These are phyloP conservation scores for Gymnodraco acuticeps DNA, from an alignment of 2,797 vertebrate species.

Conservation along the genomic window DNA sequence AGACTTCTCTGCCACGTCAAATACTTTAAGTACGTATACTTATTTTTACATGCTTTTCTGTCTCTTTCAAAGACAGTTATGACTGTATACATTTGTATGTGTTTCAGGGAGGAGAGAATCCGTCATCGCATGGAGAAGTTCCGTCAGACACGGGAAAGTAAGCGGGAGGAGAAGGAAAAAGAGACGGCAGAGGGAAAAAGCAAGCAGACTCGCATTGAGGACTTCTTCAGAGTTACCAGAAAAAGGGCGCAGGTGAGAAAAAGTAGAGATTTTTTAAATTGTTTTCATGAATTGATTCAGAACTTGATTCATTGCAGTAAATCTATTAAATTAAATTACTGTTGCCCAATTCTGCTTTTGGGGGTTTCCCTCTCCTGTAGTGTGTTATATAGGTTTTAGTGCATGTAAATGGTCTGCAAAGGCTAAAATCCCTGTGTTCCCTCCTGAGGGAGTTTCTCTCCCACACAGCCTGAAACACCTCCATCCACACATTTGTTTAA, in stretches of 20 bases:
- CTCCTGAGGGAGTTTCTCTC: too few species aligned
- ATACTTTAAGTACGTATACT: constrained; percentile 75
- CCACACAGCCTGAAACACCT: too few species aligned
- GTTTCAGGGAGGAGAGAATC: constrained; percentile 76
- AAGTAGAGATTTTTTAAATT: too few species aligned
- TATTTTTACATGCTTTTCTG: neutral
- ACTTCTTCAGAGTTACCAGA: constrained; percentile 83
- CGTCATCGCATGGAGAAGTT: constrained; percentile 80
- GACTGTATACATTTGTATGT: neutral
- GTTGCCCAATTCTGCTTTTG: too few species aligned
- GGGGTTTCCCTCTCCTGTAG: too few species aligned
- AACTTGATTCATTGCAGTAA: neutral
- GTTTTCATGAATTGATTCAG: too few species aligned
- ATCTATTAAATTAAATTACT: neutral
- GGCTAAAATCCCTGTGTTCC: too few species aligned
- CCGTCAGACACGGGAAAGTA: constrained; percentile 58
- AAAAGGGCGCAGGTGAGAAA: constrained; percentile 74
- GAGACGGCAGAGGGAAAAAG: constrained; percentile 38
- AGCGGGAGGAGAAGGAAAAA: constrained; percentile 70
- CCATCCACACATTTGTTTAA: too few species aligned
- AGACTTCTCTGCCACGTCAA: constrained; percentile 77
- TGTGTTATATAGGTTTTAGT: too few species aligned
- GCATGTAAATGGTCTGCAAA: too few species aligned
- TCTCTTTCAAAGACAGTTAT: neutral
- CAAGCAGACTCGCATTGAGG: constrained; percentile 76